These are phyloP conservation scores for Synanthedon formicaeformis DNA, from an alignment of 2,888 invertebrate genomes.

Conservation along the genomic window DNA sequence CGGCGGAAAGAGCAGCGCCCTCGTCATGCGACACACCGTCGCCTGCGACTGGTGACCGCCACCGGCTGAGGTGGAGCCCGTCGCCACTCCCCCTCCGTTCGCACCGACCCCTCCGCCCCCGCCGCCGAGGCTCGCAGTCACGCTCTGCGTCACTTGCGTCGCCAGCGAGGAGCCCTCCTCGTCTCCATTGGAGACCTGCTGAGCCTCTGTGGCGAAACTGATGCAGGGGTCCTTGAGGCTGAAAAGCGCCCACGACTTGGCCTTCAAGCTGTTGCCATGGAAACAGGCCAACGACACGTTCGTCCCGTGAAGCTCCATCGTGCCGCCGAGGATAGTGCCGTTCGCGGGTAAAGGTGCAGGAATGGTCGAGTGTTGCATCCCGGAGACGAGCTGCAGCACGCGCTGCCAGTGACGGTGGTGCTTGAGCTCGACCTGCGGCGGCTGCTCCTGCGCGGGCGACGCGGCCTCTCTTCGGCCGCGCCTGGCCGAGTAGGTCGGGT, in stretches of 20 bases:
- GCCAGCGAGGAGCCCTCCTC: conserved; percentile 59
- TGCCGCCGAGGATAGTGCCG: conserved; percentile 87
- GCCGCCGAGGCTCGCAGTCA: conserved; percentile 86
- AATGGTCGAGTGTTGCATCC: conserved; percentile 81
- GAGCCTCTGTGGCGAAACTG: conserved; percentile 93
- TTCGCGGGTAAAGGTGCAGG: conserved; percentile 75
- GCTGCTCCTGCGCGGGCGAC: conserved; percentile 8
- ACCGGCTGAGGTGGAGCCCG: conserved; percentile 71
- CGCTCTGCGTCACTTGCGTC: conserved; percentile 89
- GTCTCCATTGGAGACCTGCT: conserved; percentile 80
- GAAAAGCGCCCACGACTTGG: conserved; percentile 96
- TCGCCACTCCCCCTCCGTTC: conserved; percentile 73
- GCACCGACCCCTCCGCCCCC: conserved; percentile 64
- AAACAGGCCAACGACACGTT: conserved; percentile 96
- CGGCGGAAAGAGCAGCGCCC: conserved; percentile 93
- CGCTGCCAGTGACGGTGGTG: conserved; percentile 97
- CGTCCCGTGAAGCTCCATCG: conserved; percentile 88
- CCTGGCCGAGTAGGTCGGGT: conserved; percentile 37
- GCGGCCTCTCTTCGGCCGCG: conserved; percentile 27
- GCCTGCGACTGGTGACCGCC: conserved; percentile 91
- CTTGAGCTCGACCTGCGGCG: conserved; percentile 67
- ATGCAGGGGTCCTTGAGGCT: conserved; percentile 93
- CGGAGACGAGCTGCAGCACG: conserved; percentile 84
- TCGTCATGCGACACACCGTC: conserved; percentile 91
- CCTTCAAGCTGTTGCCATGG: conserved; percentile 96